Evolutionary conservation across 2,113 vertebrate genomes (phyloP).

Genomic region (Tachuris rubrigastra): DNA sequence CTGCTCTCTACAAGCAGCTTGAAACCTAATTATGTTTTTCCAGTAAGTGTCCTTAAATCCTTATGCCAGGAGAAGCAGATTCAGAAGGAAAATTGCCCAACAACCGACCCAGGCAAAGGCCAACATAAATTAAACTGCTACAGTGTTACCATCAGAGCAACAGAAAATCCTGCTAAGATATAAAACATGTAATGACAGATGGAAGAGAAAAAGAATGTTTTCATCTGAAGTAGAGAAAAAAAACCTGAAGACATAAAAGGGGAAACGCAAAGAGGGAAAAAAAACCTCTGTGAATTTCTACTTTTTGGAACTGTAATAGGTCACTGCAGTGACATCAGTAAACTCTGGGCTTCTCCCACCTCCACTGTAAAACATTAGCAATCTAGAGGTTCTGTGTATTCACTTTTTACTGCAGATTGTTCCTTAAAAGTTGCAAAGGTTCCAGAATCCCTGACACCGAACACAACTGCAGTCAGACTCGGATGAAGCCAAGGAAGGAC

Average conservation of each 20-base stretch:
- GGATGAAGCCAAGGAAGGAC: neutral
- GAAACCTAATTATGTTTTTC: neutral
- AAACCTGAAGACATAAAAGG: neutral
- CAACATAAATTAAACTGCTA: neutral
- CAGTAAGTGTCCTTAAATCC: neutral
- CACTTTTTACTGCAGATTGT: neutral
- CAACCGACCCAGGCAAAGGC: neutral
- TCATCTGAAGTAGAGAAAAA: neutral
- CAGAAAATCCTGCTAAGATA: neutral
- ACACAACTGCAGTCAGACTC: neutral
- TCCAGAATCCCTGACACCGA: neutral
- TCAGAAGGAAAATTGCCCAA: neutral
- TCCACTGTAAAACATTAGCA: neutral
- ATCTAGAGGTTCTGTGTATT: neutral
- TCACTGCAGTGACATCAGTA: neutral
- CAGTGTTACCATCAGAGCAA: neutral
- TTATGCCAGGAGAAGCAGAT: neutral
- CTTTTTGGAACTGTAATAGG: neutral
- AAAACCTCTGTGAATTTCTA: neutral
- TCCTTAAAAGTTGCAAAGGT: fast-evolving
- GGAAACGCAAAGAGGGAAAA: neutral
- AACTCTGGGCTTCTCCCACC: neutral
- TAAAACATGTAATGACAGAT: neutral
- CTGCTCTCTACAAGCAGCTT: neutral
- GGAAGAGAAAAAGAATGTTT: neutral